These are phyloP conservation scores for Helicorthomorpha holstii DNA, from an alignment of 1,140 invertebrate genomes.

Conservation along the genomic window DNA sequence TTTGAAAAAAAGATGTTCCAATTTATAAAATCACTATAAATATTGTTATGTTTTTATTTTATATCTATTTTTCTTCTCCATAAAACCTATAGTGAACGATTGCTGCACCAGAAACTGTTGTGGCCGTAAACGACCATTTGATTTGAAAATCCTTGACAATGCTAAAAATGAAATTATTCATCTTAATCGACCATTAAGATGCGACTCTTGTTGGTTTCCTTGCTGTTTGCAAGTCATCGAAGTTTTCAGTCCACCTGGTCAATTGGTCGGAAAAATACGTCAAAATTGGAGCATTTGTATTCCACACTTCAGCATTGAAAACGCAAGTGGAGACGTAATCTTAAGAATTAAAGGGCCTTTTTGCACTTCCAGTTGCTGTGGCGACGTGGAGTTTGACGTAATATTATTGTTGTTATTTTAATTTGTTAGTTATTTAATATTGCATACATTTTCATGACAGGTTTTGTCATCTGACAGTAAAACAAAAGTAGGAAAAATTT, in stretches of 20 bases:
- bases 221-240: constrained; percentile 69
- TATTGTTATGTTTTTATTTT: no score
- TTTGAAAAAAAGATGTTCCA: no score
- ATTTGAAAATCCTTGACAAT: constrained; percentile 69
- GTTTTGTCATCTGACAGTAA: constrained; percentile 15
- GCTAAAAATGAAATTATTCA: constrained; percentile 61
- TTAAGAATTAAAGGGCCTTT: constrained; percentile 67
- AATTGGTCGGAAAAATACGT: constrained; percentile 52
- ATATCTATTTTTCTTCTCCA: no score
- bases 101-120: constrained; percentile 58
- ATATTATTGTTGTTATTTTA: no score
- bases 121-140: constrained; percentile 57
- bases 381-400: constrained; percentile 54
- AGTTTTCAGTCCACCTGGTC: constrained; percentile 50
- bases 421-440: no score
- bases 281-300: constrained; percentile 63
- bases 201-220: constrained; percentile 58
- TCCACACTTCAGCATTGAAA: constrained; percentile 60
- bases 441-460: no score
- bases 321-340: constrained; percentile 54
- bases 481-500: constrained; percentile 26
- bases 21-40: no score
- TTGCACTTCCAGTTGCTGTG: constrained; percentile 66
- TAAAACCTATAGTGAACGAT: constrained; percentile 61
- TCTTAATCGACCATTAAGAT: constrained; percentile 50